A percentile compares a stretch with the other conserved stretches of the same genome.
These are phyloP conservation scores for Agrenia bidenticulata DNA, from an alignment of 2,888 invertebrate species.

Conservation along the genomic window DNA sequence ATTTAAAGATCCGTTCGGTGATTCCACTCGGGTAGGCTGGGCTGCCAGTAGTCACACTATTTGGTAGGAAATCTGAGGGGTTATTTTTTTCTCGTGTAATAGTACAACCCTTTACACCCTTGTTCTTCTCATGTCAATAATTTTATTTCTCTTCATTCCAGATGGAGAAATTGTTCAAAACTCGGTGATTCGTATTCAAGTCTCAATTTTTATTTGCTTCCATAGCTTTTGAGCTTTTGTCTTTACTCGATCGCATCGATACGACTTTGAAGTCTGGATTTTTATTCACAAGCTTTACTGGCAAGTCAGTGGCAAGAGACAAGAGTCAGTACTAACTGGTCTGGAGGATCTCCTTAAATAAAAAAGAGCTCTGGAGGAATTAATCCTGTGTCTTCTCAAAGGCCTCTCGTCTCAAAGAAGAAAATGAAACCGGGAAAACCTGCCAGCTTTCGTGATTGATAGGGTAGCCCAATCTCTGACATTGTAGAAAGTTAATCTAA, in stretches of 20 bases:
- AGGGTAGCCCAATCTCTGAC: constrained; percentile 1
- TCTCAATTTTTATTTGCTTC: neutral
- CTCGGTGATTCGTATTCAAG: constrained; percentile 1
- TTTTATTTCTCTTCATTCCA: no score
- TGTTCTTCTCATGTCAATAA: neutral
- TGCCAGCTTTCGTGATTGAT: constrained; percentile 1
- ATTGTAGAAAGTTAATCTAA: neutral
- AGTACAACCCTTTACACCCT: neutral
- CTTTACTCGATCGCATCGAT: neutral
- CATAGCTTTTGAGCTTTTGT: neutral
- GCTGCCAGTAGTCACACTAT: no score
- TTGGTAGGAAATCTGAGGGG: no score
- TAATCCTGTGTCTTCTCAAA: no score
- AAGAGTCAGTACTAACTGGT: no score
- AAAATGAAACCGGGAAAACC: neutral
- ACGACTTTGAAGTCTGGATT: neutral
- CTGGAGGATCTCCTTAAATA: no score
- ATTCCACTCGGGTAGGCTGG: neutral
- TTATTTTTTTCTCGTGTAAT: neutral
- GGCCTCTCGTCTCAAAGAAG: neutral
- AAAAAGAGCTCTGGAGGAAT: no score
- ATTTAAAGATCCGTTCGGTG: neutral
- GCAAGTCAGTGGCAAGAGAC: no score
- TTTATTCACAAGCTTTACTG: no score
- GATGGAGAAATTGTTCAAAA: neutral